Base-by-base conservation (phyloP, 2,113 vertebrate genomes). In the Cheilinus undulatus region DNA sequence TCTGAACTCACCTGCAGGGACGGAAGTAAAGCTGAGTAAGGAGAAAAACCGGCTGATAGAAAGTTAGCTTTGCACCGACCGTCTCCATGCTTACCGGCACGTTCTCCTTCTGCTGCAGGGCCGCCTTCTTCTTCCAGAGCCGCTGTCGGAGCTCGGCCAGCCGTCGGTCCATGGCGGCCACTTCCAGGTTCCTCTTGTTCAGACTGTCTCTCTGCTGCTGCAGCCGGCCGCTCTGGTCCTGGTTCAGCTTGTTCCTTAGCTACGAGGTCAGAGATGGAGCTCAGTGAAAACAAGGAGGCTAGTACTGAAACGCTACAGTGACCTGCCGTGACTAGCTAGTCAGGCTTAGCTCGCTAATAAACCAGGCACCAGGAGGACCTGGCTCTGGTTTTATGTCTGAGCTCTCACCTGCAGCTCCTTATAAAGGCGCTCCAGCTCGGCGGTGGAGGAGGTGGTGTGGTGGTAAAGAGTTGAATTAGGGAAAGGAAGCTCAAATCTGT, bases 91-190 rank as follows among this genome's bases (percentile, higher is more conserved):
- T 38, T 88, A 96, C 96, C 13, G 95, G 95, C 27, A 95, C 89
- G 45, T 94, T 97, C 73, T 97, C 97, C 13, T 96, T 96, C 63
- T 97, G 96, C 79, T 97, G 96, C 75, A 98, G 92, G 0, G 95
- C 96, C 1, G 95, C 95, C 86, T 97, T 99, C 91, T 99, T 99
- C 94, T 96, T 99, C 96, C 96, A 96, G 24, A 99, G 95, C 17
- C 96, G 91, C 80, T 95, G 95, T 0, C 96, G 91, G 70, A 99
- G 95, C 92, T 97, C 97, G 24, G 88, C 94, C 60, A 99, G 94
- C 20, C 96, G 94, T 51, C 93, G 96, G 74, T 98, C 97, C 96
- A 97, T 97, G 42, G 94, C 83, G 0, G 92, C 95, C 84, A 96
- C 96, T 87, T 99, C 97, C 36, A 93, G 93, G 84, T 96, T 97